Evolutionary conservation across 2,888 invertebrate genomes (phyloP), one percentile per base, ranked within the genome.

Genomic region (Zelleria hepariella): DNA sequence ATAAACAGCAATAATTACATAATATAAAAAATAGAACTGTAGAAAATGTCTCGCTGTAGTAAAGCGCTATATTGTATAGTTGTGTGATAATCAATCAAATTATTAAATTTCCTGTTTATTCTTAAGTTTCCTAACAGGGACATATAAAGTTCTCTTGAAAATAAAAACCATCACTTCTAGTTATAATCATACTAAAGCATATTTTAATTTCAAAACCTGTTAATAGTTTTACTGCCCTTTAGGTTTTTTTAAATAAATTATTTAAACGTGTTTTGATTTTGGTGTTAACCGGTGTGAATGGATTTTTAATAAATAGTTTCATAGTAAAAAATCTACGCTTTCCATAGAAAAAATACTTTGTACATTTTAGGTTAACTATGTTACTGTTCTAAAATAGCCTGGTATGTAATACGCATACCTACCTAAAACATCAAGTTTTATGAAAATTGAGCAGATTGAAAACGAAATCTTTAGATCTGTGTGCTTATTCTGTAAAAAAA

Each of bases 1-100:
- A 76, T 80, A 42, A 78, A 84, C 85, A 87, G 87, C 87, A 87
- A 87, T 87, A 87, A 87, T 82, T 42, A 42, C 32, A 42, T 42
- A 4, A 15, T 42, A 42, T 42, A 0, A 42, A 42, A 15, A 86
- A 84, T 82, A 80, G 67, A 86, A 84, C 75, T 68, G 81, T 85
- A 84, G 84, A 62, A 57, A 42, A 59, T 77, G 74, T 68, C 78
- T 82, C 76, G 84, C 84, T 78, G 82, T 86, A 86, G 86, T 42
- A 42, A 42, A 42, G 81, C 76, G 83, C 86, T 83, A 83, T 77
- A 76, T 79, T 73, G 78, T 78, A 59, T 80, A 69, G 20, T 20
- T 71, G 85, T 85, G 86, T 86, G 83, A 86, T 86, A 85, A 74
- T 79, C 72, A 21, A 21, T 7, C 24, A 52, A 23, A 23, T 24